A percentile compares a stretch with the other conserved stretches of the same genome.
These are phyloP conservation scores for Scrobipalpa costella DNA, from an alignment of 2,888 invertebrate species.

Conservation along the genomic window DNA sequence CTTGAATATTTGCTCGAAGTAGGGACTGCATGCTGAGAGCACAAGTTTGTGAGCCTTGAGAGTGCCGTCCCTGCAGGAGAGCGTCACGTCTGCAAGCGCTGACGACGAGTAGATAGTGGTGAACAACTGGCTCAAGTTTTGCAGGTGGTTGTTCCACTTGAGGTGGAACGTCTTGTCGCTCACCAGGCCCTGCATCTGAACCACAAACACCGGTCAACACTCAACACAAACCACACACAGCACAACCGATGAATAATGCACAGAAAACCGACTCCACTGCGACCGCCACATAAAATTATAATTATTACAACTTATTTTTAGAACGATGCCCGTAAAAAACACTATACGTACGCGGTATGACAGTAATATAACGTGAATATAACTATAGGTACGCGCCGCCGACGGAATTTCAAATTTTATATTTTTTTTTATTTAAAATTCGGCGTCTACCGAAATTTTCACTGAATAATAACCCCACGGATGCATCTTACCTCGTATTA, in stretches of 20 bases:
- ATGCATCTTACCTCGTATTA: constrained; percentile 73
- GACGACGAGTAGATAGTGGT: constrained; percentile 86
- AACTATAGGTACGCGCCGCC: constrained; percentile 78
- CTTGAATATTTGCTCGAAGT: constrained; percentile 88
- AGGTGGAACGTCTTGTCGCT: constrained; percentile 85
- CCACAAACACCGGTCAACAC: constrained; percentile 43
- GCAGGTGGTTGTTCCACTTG: constrained; percentile 87
- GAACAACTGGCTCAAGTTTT: constrained; percentile 86
- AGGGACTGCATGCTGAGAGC: constrained; percentile 88
- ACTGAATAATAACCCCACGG: constrained; percentile 60
- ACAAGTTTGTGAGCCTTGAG: constrained; percentile 87
- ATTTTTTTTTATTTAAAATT: constrained; percentile 63
- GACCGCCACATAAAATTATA: constrained; percentile 82
- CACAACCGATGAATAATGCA: constrained; percentile 68
- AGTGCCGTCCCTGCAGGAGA: constrained; percentile 86
- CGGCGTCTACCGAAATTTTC: constrained; percentile 58
- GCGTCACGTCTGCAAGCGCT: constrained; percentile 85
- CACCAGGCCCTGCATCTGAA: constrained; percentile 82
- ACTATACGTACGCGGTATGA: constrained; percentile 82
- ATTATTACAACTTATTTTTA: constrained; percentile 82
- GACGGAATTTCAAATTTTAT: constrained; percentile 76
- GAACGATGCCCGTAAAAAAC: constrained; percentile 82
- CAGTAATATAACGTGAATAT: constrained; percentile 80
- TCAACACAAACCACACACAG: constrained; percentile 66
- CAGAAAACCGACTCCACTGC: constrained; percentile 76